Percentiles rank a stretch among this genome's conserved stretches.
Evolutionary conservation across 2,113 vertebrate species (phyloP).

Genomic region (Salminus brasiliensis): DNA sequence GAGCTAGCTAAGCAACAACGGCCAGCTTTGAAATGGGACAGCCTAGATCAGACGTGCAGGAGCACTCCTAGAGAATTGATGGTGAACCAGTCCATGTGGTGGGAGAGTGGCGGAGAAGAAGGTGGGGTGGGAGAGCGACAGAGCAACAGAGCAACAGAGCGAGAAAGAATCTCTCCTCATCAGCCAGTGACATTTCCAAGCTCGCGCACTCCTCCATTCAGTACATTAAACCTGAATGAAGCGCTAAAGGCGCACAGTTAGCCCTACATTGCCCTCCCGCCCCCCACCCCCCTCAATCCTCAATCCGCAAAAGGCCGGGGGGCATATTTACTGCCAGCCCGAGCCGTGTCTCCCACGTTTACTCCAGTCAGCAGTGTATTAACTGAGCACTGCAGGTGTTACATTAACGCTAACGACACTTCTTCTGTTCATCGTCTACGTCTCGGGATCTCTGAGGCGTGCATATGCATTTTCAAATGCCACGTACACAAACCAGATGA

Average conservation of each 20-base stretch:
- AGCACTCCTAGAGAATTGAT: background rate
- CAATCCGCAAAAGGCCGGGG: background rate
- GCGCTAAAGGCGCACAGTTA: background rate
- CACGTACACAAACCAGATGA: background rate
- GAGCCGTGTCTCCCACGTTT: background rate
- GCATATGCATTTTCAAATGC: background rate
- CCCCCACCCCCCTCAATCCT: background rate
- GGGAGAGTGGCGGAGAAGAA: background rate
- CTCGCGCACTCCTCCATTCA: conserved; percentile 2
- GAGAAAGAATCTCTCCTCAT: background rate
- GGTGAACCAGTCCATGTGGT: background rate
- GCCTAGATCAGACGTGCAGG: background rate
- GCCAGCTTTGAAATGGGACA: background rate
- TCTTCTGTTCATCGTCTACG: background rate
- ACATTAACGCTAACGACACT: background rate
- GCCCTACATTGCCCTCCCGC: background rate
- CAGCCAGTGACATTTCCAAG: background rate
- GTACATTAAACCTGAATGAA: background rate
- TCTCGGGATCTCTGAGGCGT: background rate
- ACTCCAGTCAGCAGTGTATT: background rate
- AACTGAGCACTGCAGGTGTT: background rate
- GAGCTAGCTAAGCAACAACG: no score
- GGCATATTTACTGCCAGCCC: background rate
- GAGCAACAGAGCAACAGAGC: background rate
- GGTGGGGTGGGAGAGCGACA: background rate